These are phyloP conservation scores for Sorex araneus DNA, from an alignment of 2,113 vertebrate genomes.

Conservation along the genomic window DNA sequence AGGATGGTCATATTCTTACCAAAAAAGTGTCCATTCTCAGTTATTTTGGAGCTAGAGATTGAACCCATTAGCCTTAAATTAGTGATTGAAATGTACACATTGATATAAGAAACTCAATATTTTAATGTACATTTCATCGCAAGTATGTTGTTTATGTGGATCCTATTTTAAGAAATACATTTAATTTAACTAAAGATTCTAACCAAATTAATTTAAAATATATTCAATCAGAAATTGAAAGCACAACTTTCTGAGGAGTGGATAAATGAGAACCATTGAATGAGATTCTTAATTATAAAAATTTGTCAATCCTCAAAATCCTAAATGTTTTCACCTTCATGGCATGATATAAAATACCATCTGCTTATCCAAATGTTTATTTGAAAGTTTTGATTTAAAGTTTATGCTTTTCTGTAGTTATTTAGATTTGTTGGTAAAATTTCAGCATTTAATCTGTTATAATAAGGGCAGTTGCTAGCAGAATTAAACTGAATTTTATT, in stretches of 20 bases:
- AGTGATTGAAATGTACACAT: neutral
- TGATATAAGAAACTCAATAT: neutral
- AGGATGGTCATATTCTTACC: neutral
- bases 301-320: neutral
- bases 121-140: neutral
- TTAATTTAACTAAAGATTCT: neutral
- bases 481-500: too few species aligned
- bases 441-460: too few species aligned
- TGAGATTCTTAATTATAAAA: neutral
- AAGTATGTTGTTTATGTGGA: neutral
- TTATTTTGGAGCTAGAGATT: neutral
- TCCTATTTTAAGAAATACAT: neutral
- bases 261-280: neutral
- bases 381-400: slow-evolving; percentile 24
- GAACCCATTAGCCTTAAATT: neutral
- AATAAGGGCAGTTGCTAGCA: too few species aligned
- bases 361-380: slow-evolving; percentile 54
- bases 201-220: neutral
- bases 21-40: neutral
- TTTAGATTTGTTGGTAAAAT: neutral
- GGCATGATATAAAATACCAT: neutral
- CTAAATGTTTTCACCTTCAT: slow-evolving; percentile 19
- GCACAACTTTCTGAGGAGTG: neutral
- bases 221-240: neutral
- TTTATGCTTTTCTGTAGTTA: neutral